Percentiles rank a stretch among this genome's conserved stretches.
phyloP scores from a whole-genome alignment of 2,888 invertebrate genomes.

The Temnothorax rugatulus region DNA sequence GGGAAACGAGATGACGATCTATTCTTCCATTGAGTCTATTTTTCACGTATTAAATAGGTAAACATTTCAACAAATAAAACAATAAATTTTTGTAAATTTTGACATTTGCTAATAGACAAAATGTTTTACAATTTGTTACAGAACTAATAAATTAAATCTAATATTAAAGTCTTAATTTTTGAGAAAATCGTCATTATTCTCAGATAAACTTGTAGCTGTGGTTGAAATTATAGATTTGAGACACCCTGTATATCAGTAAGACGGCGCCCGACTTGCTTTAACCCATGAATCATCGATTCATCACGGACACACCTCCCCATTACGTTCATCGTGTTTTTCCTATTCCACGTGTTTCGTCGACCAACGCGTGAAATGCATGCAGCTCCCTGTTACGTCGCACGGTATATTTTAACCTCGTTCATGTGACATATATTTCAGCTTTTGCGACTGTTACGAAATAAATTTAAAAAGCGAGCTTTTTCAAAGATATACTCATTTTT shows the following conservation, averaged over 20 bases:
- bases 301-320: conserved; percentile 58
- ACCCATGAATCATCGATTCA: conserved; percentile 66
- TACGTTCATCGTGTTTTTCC: conserved; percentile 41
- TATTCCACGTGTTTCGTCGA: conserved; percentile 43
- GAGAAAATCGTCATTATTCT: not conserved
- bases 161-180: not conserved
- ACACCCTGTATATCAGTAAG: conserved; percentile 49
- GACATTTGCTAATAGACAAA: not conserved
- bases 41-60: not conserved
- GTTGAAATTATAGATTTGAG: conserved; percentile 1
- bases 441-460: not conserved
- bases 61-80: not conserved
- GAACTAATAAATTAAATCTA: not conserved
- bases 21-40: not conserved
- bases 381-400: conserved; percentile 44
- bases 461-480: not conserved
- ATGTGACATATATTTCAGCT: conserved; percentile 3
- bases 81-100: not conserved
- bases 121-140: not conserved
- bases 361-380: conserved; percentile 41
- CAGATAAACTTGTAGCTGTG: not conserved
- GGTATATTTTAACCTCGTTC: conserved; percentile 21
- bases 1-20: not conserved
- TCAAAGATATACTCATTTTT: not conserved
- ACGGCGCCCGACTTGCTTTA: conserved; percentile 52